Conservation (phyloP, 2,888 invertebrate species). For the Lepidochrysops patricia region DNA sequence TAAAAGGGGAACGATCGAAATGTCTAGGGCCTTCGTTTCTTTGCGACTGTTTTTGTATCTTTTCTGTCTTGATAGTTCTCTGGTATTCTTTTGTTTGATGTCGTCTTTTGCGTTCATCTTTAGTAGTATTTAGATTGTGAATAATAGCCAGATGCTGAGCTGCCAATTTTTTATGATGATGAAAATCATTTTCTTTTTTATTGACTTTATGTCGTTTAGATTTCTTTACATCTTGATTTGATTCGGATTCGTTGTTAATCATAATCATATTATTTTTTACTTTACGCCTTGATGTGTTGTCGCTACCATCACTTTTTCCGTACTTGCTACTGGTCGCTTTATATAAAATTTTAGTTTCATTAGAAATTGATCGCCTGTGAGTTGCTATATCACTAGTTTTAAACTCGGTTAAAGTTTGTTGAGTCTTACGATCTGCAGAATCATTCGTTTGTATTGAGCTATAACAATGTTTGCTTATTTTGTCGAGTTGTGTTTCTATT, state of each 20-base stretch:
- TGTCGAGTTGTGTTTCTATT: slow-evolving; percentile 44
- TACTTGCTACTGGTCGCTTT: slow-evolving; percentile 35
- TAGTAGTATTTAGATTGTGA: slow-evolving; percentile 22
- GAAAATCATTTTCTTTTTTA: slow-evolving; percentile 15
- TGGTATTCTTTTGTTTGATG: slow-evolving; percentile 25
- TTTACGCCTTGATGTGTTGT: slow-evolving; percentile 23
- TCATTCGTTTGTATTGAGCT: slow-evolving; percentile 27
- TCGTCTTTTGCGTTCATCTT: slow-evolving; percentile 26
- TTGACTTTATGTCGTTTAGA: slow-evolving; percentile 9
- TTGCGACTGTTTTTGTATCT: slow-evolving; percentile 26
- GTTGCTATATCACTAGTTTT: slow-evolving; percentile 21
- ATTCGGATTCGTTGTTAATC: not conserved
- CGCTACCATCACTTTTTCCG: slow-evolving; percentile 35
- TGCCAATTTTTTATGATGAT: slow-evolving; percentile 22
- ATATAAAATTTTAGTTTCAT: slow-evolving; percentile 41
- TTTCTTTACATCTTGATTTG: slow-evolving; percentile 13
- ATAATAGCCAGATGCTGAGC: slow-evolving; percentile 36
- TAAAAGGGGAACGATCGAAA: not conserved
- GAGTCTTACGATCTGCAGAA: not conserved
- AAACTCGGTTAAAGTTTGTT: not conserved
- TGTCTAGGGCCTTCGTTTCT: slow-evolving; percentile 19
- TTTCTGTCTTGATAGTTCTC: slow-evolving; percentile 28
- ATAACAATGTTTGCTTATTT: slow-evolving; percentile 44
- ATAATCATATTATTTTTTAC: not conserved
- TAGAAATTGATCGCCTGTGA: slow-evolving; percentile 17